Percentiles rank a stretch among this genome's conserved stretches.
These are phyloP conservation scores for Hyperopisus bebe DNA, from an alignment of 2,113 vertebrate species.

Conservation along the genomic window DNA sequence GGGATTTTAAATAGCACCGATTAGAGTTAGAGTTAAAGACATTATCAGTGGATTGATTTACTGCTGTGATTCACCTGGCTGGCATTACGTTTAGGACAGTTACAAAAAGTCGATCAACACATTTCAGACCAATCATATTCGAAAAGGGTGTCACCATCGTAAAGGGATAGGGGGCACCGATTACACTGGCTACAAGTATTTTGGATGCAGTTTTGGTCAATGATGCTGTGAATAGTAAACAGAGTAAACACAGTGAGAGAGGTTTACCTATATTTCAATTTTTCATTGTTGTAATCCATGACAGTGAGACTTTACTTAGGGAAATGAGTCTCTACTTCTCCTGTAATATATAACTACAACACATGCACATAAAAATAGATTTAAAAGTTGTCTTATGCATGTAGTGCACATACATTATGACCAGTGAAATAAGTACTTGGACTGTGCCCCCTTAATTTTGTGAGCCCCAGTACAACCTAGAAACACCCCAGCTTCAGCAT, in stretches of 20 bases:
- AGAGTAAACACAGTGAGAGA: background rate
- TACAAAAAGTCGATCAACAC: background rate
- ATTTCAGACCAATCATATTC: background rate
- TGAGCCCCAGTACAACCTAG: background rate
- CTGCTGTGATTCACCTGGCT: background rate
- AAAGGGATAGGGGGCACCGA: background rate
- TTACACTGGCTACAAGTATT: background rate
- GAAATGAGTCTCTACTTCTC: background rate
- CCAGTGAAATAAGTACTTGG: background rate
- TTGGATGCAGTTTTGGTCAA: background rate
- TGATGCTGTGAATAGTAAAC: background rate
- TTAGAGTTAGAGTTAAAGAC: background rate
- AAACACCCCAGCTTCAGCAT: background rate
- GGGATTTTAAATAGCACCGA: background rate
- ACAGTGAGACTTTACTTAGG: background rate
- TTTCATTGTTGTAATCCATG: background rate
- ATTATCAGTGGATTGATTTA: background rate
- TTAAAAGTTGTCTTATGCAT: background rate
- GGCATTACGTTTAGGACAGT: background rate
- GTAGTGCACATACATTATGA: background rate
- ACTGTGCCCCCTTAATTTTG: background rate
- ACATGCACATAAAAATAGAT: background rate
- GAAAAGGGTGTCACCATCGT: background rate
- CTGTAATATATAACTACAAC: background rate
- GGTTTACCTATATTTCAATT: background rate